A percentile compares a stretch with the other conserved stretches of the same genome.
phyloP scores from a whole-genome alignment of 2,888 invertebrate species.

The Sesamia inferens region DNA sequence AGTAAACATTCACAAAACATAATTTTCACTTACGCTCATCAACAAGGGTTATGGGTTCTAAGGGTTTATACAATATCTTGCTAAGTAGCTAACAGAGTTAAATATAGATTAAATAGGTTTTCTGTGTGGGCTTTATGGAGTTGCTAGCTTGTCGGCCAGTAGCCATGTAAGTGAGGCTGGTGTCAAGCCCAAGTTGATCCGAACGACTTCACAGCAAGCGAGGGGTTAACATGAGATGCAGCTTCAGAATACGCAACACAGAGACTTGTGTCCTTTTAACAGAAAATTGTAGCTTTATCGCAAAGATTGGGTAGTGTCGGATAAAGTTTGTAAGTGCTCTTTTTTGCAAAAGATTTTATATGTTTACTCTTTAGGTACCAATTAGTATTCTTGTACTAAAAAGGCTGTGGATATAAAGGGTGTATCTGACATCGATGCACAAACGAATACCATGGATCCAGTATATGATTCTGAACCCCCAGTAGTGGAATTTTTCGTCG shows the following conservation, averaged over 20 bases:
- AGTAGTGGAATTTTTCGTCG: too few relatives aligned
- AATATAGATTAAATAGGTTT: conserved; percentile 23
- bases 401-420: not conserved
- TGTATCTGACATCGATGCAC: too few relatives aligned
- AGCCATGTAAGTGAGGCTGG: not conserved
- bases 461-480: too few relatives aligned
- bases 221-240: conserved; percentile 25
- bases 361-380: not conserved
- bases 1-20: not conserved
- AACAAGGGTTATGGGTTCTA: not conserved
- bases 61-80: not conserved
- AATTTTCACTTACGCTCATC: not conserved
- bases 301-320: not conserved
- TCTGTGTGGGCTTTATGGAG: conserved; percentile 22
- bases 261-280: conserved; percentile 1
- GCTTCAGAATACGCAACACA: conserved; percentile 30
- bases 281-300: conserved; percentile 4
- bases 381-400: not conserved
- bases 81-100: conserved; percentile 8
- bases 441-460: too few relatives aligned
- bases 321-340: not conserved
- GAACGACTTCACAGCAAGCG: not conserved
- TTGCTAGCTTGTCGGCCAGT: conserved; percentile 12
- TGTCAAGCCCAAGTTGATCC: conserved; percentile 27
- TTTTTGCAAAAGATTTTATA: not conserved